These are phyloP conservation scores for Indri indri DNA, from an alignment of 2,113 vertebrate genomes.

Conservation along the genomic window DNA sequence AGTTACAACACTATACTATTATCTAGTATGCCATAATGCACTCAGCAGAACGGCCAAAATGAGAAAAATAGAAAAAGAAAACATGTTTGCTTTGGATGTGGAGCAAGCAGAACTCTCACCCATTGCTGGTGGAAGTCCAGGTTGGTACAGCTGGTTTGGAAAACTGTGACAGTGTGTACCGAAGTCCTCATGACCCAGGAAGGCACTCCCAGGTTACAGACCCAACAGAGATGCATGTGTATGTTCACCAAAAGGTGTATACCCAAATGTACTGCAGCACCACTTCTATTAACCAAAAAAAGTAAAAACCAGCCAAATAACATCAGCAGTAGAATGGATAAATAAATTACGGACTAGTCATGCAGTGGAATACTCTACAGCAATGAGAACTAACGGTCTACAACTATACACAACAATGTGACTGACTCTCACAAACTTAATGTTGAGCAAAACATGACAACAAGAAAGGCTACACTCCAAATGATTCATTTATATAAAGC, in stretches of 20 bases:
- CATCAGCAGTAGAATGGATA: neutral
- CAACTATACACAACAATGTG: no score
- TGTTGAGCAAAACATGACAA: neutral
- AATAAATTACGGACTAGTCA: neutral
- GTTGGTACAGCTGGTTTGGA: neutral
- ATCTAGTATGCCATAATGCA: neutral
- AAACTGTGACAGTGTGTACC: neutral
- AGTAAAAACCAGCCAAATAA: neutral
- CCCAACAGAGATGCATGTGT: neutral
- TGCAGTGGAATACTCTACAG: neutral
- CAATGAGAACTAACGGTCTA: neutral
- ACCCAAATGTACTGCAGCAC: neutral
- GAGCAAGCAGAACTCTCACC: neutral
- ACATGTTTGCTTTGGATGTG: neutral
- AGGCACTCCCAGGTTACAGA: neutral
- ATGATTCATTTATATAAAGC: neutral
- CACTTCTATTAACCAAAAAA: neutral
- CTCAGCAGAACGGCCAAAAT: neutral
- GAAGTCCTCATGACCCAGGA: neutral
- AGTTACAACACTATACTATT: neutral
- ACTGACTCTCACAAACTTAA: neutral
- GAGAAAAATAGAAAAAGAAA: neutral
- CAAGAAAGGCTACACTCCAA: neutral
- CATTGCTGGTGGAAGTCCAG: neutral
- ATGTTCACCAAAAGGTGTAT: neutral